These are phyloP conservation scores for Litoditis marina DNA, from an alignment of 2,888 invertebrate species.

Conservation along the genomic window DNA sequence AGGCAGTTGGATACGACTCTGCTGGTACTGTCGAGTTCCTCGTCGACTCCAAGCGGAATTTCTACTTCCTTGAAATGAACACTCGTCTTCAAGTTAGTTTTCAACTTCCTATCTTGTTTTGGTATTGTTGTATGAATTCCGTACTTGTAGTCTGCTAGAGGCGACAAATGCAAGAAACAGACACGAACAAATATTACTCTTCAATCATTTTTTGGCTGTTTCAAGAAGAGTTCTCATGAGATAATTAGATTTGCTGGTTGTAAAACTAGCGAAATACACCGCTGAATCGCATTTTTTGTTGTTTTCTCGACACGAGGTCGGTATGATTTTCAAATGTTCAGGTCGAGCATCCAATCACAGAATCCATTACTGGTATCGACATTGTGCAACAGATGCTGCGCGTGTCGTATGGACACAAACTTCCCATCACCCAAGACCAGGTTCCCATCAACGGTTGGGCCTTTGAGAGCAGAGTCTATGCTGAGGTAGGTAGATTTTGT, in stretches of 20 bases:
- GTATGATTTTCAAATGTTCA: no score
- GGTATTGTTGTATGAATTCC: no score
- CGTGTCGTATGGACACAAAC: constrained; percentile 69
- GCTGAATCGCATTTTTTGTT: no score
- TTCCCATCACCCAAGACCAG: constrained; percentile 68
- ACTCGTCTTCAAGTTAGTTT: constrained; percentile 69
- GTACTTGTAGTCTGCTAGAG: no score
- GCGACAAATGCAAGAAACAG: no score
- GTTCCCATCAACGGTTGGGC: constrained; percentile 70
- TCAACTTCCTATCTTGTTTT: no score
- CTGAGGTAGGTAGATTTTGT: constrained; percentile 64
- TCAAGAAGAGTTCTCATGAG: no score
- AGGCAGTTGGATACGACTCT: constrained; percentile 67
- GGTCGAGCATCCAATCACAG: constrained; percentile 73
- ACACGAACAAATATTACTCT: no score
- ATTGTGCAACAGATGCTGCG: constrained; percentile 73
- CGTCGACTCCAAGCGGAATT: constrained; percentile 69
- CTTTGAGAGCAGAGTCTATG: constrained; percentile 72
- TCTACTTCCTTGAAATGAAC: constrained; percentile 75
- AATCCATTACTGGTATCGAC: constrained; percentile 72
- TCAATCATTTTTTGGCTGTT: no score
- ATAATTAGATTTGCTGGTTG: no score
- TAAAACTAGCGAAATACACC: no score
- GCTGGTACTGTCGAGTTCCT: constrained; percentile 73
- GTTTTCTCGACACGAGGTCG: no score